Conservation (phyloP, 2,113 vertebrate species). For the Pseudorasbora parva region DNA sequence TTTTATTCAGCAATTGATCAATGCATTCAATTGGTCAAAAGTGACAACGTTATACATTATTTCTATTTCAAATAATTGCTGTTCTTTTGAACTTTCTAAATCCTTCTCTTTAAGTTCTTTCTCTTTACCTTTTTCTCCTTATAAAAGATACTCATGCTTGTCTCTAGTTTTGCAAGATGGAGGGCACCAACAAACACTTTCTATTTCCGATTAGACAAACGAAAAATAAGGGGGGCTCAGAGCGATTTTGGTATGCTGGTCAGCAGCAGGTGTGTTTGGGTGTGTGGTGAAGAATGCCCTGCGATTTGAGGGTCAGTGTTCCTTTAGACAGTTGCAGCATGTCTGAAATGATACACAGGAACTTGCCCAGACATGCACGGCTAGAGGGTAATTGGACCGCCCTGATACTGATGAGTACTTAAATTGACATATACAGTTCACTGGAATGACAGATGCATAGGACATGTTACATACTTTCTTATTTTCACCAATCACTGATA, state of each 20-base stretch:
- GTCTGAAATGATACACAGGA: slow-evolving; percentile 28
- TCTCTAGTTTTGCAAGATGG: not conserved
- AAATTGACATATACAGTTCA: not conserved
- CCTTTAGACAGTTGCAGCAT: slow-evolving; percentile 41
- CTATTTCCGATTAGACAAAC: not conserved
- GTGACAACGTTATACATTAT: no score
- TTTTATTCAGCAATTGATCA: no score
- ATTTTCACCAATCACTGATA: not conserved
- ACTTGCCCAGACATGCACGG: slow-evolving; percentile 51
- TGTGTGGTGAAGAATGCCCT: slow-evolving; percentile 36
- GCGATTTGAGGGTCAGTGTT: slow-evolving; percentile 31
- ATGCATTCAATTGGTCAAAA: no score
- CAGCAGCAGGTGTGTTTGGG: slow-evolving; percentile 46
- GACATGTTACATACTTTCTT: slow-evolving; percentile 35
- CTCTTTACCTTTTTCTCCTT: no score
- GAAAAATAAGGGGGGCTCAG: not conserved
- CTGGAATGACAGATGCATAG: slow-evolving; percentile 18
- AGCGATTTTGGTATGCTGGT: slow-evolving; percentile 39
- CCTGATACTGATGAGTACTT: not conserved
- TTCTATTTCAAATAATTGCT: no score
- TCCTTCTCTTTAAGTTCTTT: no score
- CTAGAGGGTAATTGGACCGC: not conserved
- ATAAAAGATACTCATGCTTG: not conserved
- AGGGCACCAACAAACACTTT: not conserved
- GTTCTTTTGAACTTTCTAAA: no score